Evolutionary conservation across 2,797 vertebrate species (phyloP).

Genomic region (Gallinago nigripennis): DNA sequence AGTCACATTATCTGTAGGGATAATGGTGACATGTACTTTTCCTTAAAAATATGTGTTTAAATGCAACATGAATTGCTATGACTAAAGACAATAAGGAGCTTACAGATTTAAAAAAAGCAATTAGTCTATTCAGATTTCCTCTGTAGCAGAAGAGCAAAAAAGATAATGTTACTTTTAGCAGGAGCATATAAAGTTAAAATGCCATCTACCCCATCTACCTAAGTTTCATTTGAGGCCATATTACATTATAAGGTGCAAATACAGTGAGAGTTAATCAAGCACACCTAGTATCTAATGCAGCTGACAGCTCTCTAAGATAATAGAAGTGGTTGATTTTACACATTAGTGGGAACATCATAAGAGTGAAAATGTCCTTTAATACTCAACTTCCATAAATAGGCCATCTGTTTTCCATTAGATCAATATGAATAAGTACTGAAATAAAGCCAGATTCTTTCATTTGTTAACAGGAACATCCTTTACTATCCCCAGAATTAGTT

Average conservation of each 20-base stretch:
- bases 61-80: not conserved
- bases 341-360: slow-evolving; percentile 54
- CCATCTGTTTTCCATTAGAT: slow-evolving; percentile 68
- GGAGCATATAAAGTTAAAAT: slow-evolving; percentile 17
- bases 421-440: slow-evolving; percentile 45
- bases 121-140: not conserved
- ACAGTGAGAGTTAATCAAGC: slow-evolving; percentile 52
- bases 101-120: not conserved
- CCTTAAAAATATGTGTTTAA: slow-evolving; percentile 2
- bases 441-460: slow-evolving; percentile 16
- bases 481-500: not conserved
- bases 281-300: slow-evolving; percentile 23
- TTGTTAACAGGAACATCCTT: slow-evolving; percentile 22
- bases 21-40: not conserved
- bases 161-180: slow-evolving; percentile 11
- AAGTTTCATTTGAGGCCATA: slow-evolving; percentile 10
- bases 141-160: not conserved
- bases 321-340: slow-evolving; percentile 53
- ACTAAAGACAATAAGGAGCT: not conserved
- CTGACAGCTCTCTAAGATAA: slow-evolving; percentile 46
- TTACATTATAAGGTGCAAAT: slow-evolving; percentile 32
- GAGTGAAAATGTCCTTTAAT: slow-evolving; percentile 57
- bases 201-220: slow-evolving; percentile 4
- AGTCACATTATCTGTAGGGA: not conserved
- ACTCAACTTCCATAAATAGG: slow-evolving; percentile 53